These are phyloP conservation scores for Tringa solitaria DNA, from an alignment of 2,113 vertebrate species.

Conservation along the genomic window DNA sequence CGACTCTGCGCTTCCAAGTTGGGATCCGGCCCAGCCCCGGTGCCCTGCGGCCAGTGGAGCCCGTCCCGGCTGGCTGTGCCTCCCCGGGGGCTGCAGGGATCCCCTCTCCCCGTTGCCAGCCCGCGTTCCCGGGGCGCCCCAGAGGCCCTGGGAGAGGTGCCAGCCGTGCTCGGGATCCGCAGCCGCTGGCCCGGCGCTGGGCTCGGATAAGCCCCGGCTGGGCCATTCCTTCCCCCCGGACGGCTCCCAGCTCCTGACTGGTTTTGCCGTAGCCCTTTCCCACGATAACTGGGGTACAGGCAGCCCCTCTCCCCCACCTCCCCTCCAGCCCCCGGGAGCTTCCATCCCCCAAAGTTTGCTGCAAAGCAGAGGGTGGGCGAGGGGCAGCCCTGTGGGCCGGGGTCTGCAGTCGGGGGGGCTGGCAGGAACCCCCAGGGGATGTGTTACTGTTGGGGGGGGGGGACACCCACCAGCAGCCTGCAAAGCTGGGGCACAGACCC, in stretches of 20 bases:
- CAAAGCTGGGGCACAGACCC: not conserved
- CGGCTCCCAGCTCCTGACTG: not conserved
- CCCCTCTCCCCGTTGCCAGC: not conserved
- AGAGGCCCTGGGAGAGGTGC: not conserved
- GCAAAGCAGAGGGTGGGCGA: not conserved
- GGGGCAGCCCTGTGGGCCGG: not conserved
- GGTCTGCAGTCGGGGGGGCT: rapidly evolving
- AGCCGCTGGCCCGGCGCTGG: not conserved
- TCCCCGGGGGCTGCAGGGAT: not conserved
- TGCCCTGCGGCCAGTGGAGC: not conserved
- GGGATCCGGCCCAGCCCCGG: not conserved
- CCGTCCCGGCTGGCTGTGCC: rapidly evolving
- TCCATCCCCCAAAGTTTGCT: not conserved
- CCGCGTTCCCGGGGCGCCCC: not conserved
- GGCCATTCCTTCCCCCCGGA: not conserved
- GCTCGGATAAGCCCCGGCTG: not conserved
- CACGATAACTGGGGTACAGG: not conserved
- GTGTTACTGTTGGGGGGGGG: rapidly evolving
- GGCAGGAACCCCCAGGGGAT: not conserved
- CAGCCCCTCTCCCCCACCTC: not conserved
- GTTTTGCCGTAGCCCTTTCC: not conserved
- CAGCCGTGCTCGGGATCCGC: not conserved
- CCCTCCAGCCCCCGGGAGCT: not conserved
- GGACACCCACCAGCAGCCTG: not conserved
- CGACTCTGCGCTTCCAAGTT: not conserved